Percentiles rank a stretch among this genome's conserved stretches.
Evolutionary conservation across 2,888 invertebrate genomes (phyloP).

Genomic region (Chorisops tibialis): DNA sequence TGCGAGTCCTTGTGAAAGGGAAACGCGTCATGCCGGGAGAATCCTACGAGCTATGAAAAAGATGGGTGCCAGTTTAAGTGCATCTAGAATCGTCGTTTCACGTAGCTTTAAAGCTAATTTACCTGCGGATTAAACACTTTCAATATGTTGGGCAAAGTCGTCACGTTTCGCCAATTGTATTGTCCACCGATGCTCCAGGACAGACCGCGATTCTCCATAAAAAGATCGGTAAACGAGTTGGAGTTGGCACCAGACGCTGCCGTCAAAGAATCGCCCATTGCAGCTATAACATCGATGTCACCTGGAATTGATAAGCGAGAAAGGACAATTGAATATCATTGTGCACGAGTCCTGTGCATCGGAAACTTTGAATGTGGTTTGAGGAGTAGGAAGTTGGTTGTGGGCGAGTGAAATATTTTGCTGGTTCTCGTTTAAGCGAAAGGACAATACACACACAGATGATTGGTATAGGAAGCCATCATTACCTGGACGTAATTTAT

Average conservation of each 20-base stretch:
- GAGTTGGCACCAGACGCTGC: conserved; percentile 54
- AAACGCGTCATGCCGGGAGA: conserved; percentile 52
- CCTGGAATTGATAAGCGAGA: conserved; percentile 45
- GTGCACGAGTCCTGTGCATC: background rate
- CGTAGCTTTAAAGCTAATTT: conserved; percentile 7
- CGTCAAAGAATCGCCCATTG: conserved; percentile 57
- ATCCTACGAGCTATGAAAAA: conserved; percentile 52
- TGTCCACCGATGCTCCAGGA: conserved; percentile 52
- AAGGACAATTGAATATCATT: background rate
- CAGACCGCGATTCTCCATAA: conserved; percentile 49
- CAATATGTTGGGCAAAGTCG: conserved; percentile 56
- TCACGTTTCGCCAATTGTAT: conserved; percentile 51
- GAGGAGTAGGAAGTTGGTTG: background rate
- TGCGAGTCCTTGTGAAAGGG: conserved; percentile 47
- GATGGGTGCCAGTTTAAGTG: background rate
- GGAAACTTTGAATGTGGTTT: background rate
- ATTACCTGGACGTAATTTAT: conserved; percentile 51
- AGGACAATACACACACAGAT: no score
- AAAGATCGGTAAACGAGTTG: conserved; percentile 47
- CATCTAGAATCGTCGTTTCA: background rate
- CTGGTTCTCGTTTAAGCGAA: conserved; percentile 1
- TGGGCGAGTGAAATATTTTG: background rate
- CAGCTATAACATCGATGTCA: conserved; percentile 57
- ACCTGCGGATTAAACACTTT: conserved; percentile 58
- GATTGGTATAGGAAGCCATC: background rate